Evolutionary conservation across 1,140 invertebrate species (phyloP).

Genomic region (Argopecten irradians): DNA sequence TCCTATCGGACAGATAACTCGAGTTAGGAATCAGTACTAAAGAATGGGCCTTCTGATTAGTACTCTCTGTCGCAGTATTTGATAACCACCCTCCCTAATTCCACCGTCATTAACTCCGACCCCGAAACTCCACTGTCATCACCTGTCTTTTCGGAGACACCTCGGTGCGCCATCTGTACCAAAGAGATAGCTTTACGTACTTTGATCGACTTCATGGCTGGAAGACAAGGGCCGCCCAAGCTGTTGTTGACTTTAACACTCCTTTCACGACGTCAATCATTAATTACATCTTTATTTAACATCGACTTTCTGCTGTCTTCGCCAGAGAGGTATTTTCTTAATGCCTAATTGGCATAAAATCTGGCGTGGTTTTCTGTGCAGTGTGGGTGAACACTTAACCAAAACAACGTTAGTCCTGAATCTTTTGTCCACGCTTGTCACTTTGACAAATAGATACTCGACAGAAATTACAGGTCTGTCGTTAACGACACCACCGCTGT

Average conservation of each 20-base stretch:
- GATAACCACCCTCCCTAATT: too few species aligned
- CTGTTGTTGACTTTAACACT: neutral
- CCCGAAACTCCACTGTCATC: too few species aligned
- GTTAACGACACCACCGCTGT: neutral
- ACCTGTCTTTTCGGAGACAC: neutral
- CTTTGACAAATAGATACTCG: neutral
- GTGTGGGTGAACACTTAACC: neutral
- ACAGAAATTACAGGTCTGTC: neutral
- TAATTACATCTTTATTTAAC: neutral
- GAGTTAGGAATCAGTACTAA: too few species aligned
- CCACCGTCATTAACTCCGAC: too few species aligned
- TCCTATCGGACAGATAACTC: too few species aligned
- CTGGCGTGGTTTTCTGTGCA: neutral
- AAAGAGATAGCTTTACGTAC: neutral
- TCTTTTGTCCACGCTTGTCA: neutral
- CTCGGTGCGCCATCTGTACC: neutral
- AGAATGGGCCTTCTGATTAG: too few species aligned
- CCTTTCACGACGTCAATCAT: neutral
- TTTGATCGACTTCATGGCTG: neutral
- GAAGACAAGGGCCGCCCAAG: neutral
- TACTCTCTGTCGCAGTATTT: too few species aligned
- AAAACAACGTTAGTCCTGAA: neutral
- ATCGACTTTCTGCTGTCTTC: neutral
- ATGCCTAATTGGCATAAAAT: conserved; percentile 23
- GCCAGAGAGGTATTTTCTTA: neutral